Conservation (phyloP, 2,888 invertebrate genomes). For the Polymixis lichenea region DNA sequence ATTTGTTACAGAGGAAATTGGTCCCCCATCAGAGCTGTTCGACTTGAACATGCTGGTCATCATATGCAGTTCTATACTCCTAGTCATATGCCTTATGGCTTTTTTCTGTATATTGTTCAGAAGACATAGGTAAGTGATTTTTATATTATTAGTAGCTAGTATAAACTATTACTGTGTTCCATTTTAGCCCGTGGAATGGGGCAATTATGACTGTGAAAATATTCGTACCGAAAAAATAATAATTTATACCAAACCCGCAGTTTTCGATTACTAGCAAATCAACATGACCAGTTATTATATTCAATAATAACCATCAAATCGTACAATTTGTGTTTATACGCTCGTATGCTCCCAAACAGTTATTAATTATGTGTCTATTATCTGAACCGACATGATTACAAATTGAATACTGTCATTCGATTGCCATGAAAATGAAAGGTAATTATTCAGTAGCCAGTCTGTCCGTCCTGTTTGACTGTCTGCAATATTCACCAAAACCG, state of each 20-base stretch:
- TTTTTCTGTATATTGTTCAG: slow-evolving; percentile 86
- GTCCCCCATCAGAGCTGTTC: slow-evolving; percentile 86
- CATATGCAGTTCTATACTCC: slow-evolving; percentile 86
- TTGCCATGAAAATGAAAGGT: slow-evolving; percentile 27
- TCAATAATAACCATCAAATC: slow-evolving; percentile 34
- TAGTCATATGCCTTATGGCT: slow-evolving; percentile 84
- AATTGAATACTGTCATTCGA: slow-evolving; percentile 21
- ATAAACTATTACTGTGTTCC: too few species aligned
- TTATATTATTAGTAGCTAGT: background rate
- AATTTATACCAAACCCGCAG: background rate
- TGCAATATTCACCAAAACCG: background rate
- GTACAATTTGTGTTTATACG: slow-evolving; percentile 24
- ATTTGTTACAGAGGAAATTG: slow-evolving; percentile 85
- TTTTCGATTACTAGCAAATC: slow-evolving; percentile 9
- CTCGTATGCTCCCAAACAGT: slow-evolving; percentile 16
- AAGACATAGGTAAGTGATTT: slow-evolving; percentile 82
- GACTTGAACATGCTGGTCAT: slow-evolving; percentile 89
- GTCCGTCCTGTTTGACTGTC: background rate
- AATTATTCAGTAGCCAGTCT: background rate
- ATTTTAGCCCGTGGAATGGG: background rate
- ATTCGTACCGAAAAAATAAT: background rate
- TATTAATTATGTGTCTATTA: slow-evolving; percentile 54
- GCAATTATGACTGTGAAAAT: background rate
- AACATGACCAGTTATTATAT: slow-evolving; percentile 8
- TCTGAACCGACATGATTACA: slow-evolving; percentile 38